Evolutionary conservation across 2,888 invertebrate species (phyloP), one percentile per base, ranked within the genome.

Genomic region (Subacronicta megacephala): DNA sequence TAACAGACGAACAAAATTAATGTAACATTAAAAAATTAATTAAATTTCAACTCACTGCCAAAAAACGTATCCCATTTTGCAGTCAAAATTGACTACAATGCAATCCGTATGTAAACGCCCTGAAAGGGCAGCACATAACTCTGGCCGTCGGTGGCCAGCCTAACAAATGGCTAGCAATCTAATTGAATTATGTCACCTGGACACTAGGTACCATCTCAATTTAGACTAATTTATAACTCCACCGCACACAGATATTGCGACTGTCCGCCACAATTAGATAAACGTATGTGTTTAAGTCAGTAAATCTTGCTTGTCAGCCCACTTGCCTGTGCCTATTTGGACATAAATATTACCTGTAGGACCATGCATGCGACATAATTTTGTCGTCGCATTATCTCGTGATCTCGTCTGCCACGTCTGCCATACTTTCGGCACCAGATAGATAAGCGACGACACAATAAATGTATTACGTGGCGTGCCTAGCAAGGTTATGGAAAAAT

Each of bases 141-240:
- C 85, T 84, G 77, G 60, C 72, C 72, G 72, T 73, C 76, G 64
- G 69, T 67, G 71, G 71, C 69, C 74, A 62, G 72, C 65, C 65
- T 86, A 85, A 88, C 82, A 85, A 88, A 89, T 84, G 84, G 84
- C 69, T 68, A 52, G 85, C 84, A 85, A 88, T 89, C 82, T 88
- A 89, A 89, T 89, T 89, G 89, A 89, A 88, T 89, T 88, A 89
- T 89, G 89, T 85, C 85, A 88, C 86, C 83, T 85, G 84, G 82
- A 77, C 86, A 81, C 76, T 78, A 79, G 77, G 78, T 78, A 80
- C 81, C 79, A 75, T 85, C 89, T 88, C 87, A 82, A 85, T 89
- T 87, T 81, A 75, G 77, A 61, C 77, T 87, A 86, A 89, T 89
- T 88, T 88, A 87, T 86, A 87, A 80, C 86, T 71, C 64, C 60